These are phyloP conservation scores for Malaclemys terrapin DNA, from an alignment of 2,113 vertebrate genomes.

Conservation along the genomic window DNA sequence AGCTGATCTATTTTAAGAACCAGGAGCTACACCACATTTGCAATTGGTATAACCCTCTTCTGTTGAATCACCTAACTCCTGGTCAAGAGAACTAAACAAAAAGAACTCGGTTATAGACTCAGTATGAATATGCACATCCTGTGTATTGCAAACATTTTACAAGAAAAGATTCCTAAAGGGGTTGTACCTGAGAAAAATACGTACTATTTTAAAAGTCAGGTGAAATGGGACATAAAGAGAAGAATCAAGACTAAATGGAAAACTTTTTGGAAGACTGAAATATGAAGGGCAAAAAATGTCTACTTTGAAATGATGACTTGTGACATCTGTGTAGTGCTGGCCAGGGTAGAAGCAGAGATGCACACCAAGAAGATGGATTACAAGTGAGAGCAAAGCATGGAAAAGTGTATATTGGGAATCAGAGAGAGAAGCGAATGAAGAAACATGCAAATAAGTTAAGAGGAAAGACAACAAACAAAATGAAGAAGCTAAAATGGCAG, in stretches of 20 bases:
- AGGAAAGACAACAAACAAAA: neutral
- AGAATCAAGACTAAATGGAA: neutral
- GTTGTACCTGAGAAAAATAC: neutral
- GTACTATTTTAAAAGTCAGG: neutral
- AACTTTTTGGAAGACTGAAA: neutral
- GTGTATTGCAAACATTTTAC: neutral
- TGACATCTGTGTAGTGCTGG: neutral
- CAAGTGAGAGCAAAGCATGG: neutral
- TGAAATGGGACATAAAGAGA: neutral
- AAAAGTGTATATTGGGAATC: neutral
- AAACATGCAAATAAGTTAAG: neutral
- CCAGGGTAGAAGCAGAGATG: neutral
- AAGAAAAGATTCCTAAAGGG: neutral
- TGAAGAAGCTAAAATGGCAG: neutral
- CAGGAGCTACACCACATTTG: neutral
- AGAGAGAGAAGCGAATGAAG: neutral
- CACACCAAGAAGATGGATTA: neutral
- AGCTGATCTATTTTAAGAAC: neutral
- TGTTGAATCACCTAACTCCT: neutral
- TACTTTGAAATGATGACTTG: neutral
- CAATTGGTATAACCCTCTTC: neutral
- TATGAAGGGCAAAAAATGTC: neutral
- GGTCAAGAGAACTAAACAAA: neutral
- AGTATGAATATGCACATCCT: fast-evolving
- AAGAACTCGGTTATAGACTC: neutral